Percentiles rank a stretch among this genome's conserved stretches.
phyloP scores from a whole-genome alignment of 1,140 invertebrate genomes.

The Pinna nobilis region DNA sequence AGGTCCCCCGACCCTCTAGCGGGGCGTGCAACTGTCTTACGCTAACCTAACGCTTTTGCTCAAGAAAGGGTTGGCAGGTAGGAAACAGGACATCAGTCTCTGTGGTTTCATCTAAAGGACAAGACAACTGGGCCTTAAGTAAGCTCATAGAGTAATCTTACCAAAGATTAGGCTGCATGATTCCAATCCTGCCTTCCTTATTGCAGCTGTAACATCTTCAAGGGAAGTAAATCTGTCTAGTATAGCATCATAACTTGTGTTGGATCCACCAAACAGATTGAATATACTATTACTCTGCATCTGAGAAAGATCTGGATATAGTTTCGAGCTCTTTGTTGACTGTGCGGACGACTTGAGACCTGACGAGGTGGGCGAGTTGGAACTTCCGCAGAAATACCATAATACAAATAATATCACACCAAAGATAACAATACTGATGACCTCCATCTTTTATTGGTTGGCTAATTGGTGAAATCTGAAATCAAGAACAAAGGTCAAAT shows the following conservation, averaged over 20 bases:
- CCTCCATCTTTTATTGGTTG: slow-evolving; percentile 34
- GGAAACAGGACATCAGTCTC: no score
- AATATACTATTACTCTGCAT: slow-evolving; percentile 37
- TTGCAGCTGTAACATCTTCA: slow-evolving; percentile 68
- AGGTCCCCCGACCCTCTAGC: no score
- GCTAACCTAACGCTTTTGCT: no score
- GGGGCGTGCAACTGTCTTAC: no score
- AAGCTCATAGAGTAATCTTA: slow-evolving; percentile 36
- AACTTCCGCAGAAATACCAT: slow-evolving; percentile 40
- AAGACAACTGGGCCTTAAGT: background rate
- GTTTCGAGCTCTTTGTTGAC: background rate
- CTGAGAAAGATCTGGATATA: slow-evolving; percentile 36
- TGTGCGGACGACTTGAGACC: background rate
- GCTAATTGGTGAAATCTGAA: background rate
- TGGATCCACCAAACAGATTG: slow-evolving; percentile 28
- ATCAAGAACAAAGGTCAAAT: background rate
- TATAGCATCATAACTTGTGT: slow-evolving; percentile 32
- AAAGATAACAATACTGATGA: slow-evolving; percentile 42
- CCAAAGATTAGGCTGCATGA: slow-evolving; percentile 74
- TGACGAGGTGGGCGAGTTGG: background rate
- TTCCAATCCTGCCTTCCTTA: slow-evolving; percentile 74
- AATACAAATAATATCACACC: slow-evolving; percentile 24
- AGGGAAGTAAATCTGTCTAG: slow-evolving; percentile 63
- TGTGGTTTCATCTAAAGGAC: no score
- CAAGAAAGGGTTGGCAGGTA: no score